Evolutionary conservation across 2,113 vertebrate genomes (phyloP).

Genomic region (Corythoichthys intestinalis): DNA sequence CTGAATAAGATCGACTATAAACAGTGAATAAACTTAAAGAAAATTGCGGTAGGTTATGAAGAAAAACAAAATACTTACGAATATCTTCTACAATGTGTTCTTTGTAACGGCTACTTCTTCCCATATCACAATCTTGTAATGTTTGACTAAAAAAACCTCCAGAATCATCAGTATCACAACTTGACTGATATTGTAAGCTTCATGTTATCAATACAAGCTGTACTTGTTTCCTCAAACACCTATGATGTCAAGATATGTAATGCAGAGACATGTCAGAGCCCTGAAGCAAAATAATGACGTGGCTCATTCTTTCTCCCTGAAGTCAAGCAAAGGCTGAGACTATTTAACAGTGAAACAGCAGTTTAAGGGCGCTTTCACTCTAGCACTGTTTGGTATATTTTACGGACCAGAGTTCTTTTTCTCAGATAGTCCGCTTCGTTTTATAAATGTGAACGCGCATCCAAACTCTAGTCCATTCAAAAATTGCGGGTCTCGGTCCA

Average conservation of each 20-base stretch:
- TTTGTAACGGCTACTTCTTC: background rate
- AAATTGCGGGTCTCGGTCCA: no score
- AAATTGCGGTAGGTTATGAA: background rate
- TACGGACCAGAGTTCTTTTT: no score
- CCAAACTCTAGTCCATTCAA: no score
- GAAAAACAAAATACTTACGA: background rate
- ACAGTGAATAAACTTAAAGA: background rate
- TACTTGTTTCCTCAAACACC: slow-evolving; percentile 38
- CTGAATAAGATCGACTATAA: no score
- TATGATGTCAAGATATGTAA: slow-evolving; percentile 54
- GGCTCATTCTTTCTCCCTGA: slow-evolving; percentile 10
- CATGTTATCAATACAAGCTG: slow-evolving; percentile 31
- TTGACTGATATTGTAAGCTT: slow-evolving; percentile 39
- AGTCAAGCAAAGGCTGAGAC: slow-evolving; percentile 8
- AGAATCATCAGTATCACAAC: slow-evolving; percentile 15
- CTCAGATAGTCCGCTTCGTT: no score
- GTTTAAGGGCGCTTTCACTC: background rate
- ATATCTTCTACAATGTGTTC: background rate
- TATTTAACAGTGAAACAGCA: slow-evolving; percentile 23
- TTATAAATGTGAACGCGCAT: no score
- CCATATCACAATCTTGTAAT: slow-evolving; percentile 21
- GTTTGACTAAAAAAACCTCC: slow-evolving; percentile 10
- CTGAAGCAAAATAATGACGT: slow-evolving; percentile 37
- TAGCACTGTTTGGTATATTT: no score
- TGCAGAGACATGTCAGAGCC: slow-evolving; percentile 45